Conservation (phyloP, 2,888 invertebrate genomes). For the Chaetogeoica ovagalla region DNA sequence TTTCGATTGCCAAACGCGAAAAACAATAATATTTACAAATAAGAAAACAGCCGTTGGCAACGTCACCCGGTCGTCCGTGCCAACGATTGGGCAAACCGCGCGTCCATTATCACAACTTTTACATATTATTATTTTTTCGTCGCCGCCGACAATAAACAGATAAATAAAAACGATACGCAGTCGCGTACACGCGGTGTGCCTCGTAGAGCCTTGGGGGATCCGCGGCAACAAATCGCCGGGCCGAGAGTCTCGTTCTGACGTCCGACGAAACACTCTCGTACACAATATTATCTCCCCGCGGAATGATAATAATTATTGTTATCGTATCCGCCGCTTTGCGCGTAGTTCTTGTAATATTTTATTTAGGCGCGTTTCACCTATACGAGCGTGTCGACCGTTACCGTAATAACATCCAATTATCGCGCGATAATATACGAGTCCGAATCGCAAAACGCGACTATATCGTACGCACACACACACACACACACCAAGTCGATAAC, state of each 20-base stretch:
- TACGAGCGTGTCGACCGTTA: too few relatives aligned
- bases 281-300: constrained; percentile 25
- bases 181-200: background rate
- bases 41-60: constrained; percentile 37
- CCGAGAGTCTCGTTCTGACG: constrained; percentile 45
- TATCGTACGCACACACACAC: too few relatives aligned
- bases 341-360: too few relatives aligned
- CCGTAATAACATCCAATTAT: background rate
- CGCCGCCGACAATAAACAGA: background rate
- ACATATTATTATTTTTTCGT: background rate
- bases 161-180: background rate
- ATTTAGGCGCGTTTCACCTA: too few relatives aligned
- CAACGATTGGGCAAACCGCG: constrained; percentile 50
- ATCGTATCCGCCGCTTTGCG: too few relatives aligned
- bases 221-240: constrained; percentile 40
- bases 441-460: background rate
- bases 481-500: background rate
- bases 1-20: background rate
- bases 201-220: constrained; percentile 36
- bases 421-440: background rate
- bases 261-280: constrained; percentile 15
- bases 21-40: too few relatives aligned
- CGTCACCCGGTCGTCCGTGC: constrained; percentile 47
- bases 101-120: constrained; percentile 46
- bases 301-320: constrained; percentile 21